These are phyloP conservation scores for Porphyrio hochstetteri DNA, from an alignment of 2,113 vertebrate genomes.

Conservation along the genomic window DNA sequence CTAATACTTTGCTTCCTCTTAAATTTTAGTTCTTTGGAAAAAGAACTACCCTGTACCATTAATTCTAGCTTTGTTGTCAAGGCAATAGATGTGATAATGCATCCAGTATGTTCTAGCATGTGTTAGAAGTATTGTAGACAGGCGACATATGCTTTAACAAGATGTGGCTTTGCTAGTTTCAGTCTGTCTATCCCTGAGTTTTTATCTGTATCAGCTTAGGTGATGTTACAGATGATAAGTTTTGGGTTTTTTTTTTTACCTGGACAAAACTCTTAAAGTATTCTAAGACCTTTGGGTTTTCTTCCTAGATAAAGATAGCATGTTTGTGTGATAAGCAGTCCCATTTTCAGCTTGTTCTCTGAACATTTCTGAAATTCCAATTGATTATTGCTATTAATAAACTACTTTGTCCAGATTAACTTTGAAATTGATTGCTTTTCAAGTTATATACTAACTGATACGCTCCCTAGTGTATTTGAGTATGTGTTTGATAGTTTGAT, in stretches of 20 bases:
- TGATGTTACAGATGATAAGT: background rate
- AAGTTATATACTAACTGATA: background rate
- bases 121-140: slow-evolving; percentile 44
- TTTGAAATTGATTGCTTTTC: background rate
- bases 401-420: background rate
- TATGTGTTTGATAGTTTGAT: background rate
- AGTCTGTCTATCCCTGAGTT: slow-evolving; percentile 28
- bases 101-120: slow-evolving; percentile 46
- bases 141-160: slow-evolving; percentile 38
- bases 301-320: background rate
- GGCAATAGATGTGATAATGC: slow-evolving; percentile 52
- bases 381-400: background rate
- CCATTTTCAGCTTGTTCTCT: background rate
- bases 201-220: background rate
- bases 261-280: background rate
- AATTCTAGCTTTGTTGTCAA: slow-evolving; percentile 58
- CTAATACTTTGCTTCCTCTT: background rate
- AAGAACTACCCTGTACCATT: background rate
- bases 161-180: slow-evolving; percentile 41
- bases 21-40: background rate
- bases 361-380: background rate
- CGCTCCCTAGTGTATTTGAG: background rate
- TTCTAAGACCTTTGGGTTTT: background rate
- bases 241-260: background rate
- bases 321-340: background rate